These are phyloP conservation scores for Teinopalpus imperialis DNA, from an alignment of 2,888 invertebrate species.

Conservation along the genomic window DNA sequence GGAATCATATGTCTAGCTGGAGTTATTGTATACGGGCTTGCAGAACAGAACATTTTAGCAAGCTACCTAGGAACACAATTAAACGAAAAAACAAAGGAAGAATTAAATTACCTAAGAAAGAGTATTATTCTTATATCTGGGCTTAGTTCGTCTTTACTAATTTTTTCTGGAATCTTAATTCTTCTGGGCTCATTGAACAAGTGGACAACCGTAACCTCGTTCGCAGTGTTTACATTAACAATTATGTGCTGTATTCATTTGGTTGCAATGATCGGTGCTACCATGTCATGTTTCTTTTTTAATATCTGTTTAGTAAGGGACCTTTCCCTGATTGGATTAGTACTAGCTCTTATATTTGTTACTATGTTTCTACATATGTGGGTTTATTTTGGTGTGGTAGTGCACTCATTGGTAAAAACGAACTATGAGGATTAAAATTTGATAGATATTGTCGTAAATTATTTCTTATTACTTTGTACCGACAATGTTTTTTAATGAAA, in stretches of 20 bases:
- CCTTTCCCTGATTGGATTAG: conserved; percentile 30
- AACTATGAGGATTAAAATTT: no score
- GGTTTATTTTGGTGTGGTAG: conserved; percentile 49
- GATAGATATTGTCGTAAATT: no score
- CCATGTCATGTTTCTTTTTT: conserved; percentile 45
- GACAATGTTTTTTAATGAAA: no score
- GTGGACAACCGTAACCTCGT: conserved; percentile 10
- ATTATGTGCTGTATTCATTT: conserved; percentile 37
- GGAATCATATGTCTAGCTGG: conserved; percentile 41
- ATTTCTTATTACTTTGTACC: no score
- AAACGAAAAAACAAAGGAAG: no score
- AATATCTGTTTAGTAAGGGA: conserved; percentile 40
- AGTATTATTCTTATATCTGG: conserved; percentile 37
- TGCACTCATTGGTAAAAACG: conserved; percentile 36
- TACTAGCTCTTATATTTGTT: conserved; percentile 30
- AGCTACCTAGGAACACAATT: conserved; percentile 26
- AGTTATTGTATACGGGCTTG: conserved; percentile 43
- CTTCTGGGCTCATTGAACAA: conserved; percentile 36
- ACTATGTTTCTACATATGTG: conserved; percentile 44
- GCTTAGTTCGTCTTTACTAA: conserved; percentile 37
- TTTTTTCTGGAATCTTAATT: conserved; percentile 35
- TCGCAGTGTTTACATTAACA: conserved; percentile 33
- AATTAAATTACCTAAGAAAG: conserved; percentile 43
- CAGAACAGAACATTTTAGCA: conserved; percentile 38
- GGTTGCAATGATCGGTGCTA: conserved; percentile 29